Conservation (phyloP, 2,797 vertebrate species). For the Onychomys torridus region DNA sequence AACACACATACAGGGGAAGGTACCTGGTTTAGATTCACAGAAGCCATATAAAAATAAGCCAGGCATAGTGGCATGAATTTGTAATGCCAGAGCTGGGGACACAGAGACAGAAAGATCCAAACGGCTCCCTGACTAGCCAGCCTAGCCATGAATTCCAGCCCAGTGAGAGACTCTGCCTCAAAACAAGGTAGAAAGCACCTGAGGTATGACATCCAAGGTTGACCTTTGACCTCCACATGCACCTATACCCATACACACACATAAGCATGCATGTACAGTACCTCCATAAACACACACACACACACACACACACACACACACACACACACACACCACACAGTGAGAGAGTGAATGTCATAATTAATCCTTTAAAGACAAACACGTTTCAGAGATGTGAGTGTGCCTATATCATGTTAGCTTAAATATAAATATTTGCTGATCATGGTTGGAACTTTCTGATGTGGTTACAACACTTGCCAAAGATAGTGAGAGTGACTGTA, state of each 20-base stretch:
- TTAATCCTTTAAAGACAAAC: neutral
- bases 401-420: neutral
- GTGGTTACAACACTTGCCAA: neutral
- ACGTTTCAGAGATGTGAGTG: neutral
- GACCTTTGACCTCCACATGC: neutral
- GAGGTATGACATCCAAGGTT: neutral
- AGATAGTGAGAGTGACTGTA: neutral
- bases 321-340: neutral
- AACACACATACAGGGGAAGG: neutral
- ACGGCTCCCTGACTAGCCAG: neutral
- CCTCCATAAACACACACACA: neutral
- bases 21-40: neutral
- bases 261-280: neutral
- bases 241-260: neutral
- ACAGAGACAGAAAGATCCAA: neutral
- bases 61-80: neutral
- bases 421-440: neutral
- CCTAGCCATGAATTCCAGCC: neutral
- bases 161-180: neutral
- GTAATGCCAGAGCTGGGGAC: neutral
- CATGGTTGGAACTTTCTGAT: neutral
- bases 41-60: neutral
- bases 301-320: neutral
- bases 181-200: neutral
- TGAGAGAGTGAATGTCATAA: neutral